These are phyloP conservation scores for Gambusia yucatana DNA, from an alignment of 2,797 vertebrate species.

Conservation along the genomic window DNA sequence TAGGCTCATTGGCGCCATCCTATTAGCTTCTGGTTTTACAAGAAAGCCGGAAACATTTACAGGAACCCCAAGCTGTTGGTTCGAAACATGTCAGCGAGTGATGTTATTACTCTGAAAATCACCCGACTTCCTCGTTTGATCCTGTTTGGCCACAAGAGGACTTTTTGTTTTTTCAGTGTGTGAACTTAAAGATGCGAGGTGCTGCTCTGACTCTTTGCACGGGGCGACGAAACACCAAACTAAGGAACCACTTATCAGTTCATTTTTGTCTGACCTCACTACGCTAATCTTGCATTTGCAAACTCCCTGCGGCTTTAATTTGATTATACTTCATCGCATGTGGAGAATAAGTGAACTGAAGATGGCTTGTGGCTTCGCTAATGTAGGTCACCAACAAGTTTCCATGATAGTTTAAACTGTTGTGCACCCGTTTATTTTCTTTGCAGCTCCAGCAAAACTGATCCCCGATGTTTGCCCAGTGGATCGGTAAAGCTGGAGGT, in stretches of 20 bases:
- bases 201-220: neutral
- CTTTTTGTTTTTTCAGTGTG: neutral
- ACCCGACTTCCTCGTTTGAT: constrained; percentile 7
- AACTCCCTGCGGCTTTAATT: constrained; percentile 12
- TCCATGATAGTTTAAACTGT: constrained; percentile 55
- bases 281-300: constrained; percentile 7
- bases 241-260: neutral
- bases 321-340: constrained; percentile 25
- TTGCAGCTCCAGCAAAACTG: constrained; percentile 36
- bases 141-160: constrained; percentile 4
- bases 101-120: constrained; percentile 14
- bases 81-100: constrained; percentile 16
- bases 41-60: constrained; percentile 1
- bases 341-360: constrained; percentile 31
- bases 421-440: constrained; percentile 63
- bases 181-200: neutral
- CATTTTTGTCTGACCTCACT: neutral
- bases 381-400: constrained; percentile 74
- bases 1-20: neutral
- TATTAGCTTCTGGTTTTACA: constrained; percentile 11
- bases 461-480: neutral
- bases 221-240: neutral
- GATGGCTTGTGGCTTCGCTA: constrained; percentile 65
- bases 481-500: constrained; percentile 17
- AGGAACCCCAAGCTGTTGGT: constrained; percentile 12